Conservation (phyloP, 2,888 invertebrate species). For the Perithous albicinctus region DNA sequence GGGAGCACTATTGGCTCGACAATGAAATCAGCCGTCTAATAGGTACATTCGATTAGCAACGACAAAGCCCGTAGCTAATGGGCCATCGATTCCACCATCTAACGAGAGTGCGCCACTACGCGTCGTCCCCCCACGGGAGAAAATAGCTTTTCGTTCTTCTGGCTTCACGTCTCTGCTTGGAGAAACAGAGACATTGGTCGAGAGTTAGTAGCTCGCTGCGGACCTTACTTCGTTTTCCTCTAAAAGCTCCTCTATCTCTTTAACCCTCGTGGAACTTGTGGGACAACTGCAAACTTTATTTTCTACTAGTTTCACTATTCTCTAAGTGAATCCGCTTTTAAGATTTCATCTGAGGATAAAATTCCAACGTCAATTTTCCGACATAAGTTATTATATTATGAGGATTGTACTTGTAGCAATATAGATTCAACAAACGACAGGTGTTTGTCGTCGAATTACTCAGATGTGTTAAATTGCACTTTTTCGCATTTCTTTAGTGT, state of each 20-base stretch:
- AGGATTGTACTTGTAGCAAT: background rate
- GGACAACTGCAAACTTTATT: conserved; percentile 7
- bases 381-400: background rate
- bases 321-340: background rate
- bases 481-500: too few relatives aligned
- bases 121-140: conserved; percentile 8
- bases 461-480: background rate
- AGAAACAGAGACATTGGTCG: conserved; percentile 13
- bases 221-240: conserved; percentile 4
- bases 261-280: background rate
- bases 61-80: conserved; percentile 59
- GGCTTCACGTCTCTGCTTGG: background rate
- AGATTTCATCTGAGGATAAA: background rate
- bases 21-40: conserved; percentile 65
- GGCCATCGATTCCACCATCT: conserved; percentile 58
- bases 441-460: background rate
- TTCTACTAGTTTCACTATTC: background rate
- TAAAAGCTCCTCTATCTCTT: background rate
- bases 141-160: conserved; percentile 36
- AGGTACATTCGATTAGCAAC: conserved; percentile 69
- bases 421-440: background rate
- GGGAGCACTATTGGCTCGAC: conserved; percentile 25
- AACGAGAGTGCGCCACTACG: conserved; percentile 8
- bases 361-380: background rate
- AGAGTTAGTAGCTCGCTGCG: conserved; percentile 12